Conservation (phyloP, 2,888 invertebrate genomes). For the Tillus elongatus region DNA sequence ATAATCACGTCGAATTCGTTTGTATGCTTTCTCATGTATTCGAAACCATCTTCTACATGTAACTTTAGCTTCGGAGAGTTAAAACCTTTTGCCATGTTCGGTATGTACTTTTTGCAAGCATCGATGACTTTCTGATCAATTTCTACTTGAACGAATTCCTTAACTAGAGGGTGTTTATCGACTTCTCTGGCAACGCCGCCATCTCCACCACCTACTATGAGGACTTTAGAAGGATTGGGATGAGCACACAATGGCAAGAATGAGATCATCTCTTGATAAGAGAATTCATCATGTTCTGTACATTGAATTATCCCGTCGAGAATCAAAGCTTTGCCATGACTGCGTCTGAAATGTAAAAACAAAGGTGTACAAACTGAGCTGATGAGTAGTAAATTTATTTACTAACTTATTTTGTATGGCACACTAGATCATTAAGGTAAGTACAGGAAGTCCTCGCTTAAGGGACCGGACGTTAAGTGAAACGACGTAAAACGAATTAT, state of each 20-base stretch:
- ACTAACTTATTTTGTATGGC: no score
- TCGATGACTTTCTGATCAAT: slow-evolving; percentile 90
- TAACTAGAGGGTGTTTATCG: slow-evolving; percentile 82
- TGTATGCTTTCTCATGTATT: slow-evolving; percentile 80
- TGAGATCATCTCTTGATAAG: slow-evolving; percentile 98
- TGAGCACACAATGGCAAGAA: slow-evolving; percentile 89
- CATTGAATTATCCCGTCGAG: slow-evolving; percentile 96
- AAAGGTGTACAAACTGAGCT: background rate
- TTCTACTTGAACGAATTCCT: slow-evolving; percentile 82
- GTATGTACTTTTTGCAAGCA: slow-evolving; percentile 79
- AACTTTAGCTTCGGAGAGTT: slow-evolving; percentile 59
- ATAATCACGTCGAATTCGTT: slow-evolving; percentile 93
- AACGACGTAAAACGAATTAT: no score
- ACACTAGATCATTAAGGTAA: no score
- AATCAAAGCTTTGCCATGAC: slow-evolving; percentile 78
- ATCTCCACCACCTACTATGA: slow-evolving; percentile 97
- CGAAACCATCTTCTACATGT: slow-evolving; percentile 87
- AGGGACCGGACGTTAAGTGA: no score
- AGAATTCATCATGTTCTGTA: slow-evolving; percentile 90
- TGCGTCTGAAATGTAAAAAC: slow-evolving; percentile 46
- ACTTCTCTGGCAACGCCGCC: slow-evolving; percentile 96
- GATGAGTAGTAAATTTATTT: no score
- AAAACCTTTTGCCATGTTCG: slow-evolving; percentile 85
- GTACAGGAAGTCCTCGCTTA: no score
- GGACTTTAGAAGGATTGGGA: slow-evolving; percentile 78